Evolutionary conservation across 2,113 vertebrate genomes (phyloP), one percentile per base, ranked within the genome.

Genomic region (Neodon shergylaensis): DNA sequence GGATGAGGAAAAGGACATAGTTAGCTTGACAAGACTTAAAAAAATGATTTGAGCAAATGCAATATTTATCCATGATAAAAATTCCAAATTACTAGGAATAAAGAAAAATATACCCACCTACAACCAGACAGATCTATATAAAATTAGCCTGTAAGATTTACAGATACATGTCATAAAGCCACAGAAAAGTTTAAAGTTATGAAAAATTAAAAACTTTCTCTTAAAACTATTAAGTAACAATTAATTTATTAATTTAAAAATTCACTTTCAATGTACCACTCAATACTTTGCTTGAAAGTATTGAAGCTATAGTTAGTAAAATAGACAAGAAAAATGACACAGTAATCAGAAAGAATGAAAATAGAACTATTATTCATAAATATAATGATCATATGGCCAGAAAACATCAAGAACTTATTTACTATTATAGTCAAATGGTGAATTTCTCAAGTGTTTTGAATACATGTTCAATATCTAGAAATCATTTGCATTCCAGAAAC

Each of bases 21-120:
- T 47, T 73, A 85, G 65, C 92, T 85, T 81, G 42, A 85, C 84
- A 85, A 83, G 6, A 39, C 79, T 91, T 73, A 93, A 61, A 89
- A 94, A 95, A 84, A 73, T 24, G 5, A 70, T 70, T 90, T 92
- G 31, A 92, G 11, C 70, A 72, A 72, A 54, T 93, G 70, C 3
- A 73, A 42, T 13, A 73, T 26, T 89, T 79, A 65, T 2, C 6
- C 47, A 42, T 73, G 28, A 88, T 82, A 68, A 85, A 95, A 95
- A 81, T 26, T 58, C 13, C 1, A 72, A 92, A 76, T 68, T 26
- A 78, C 14, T 76, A 58, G 42, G 26, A 49, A 88, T 88, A 92
- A 6, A 78, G n/a, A 9, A 7, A 61, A 91, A 52, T 31, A 42
- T 26, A 13, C 76, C 94, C 49, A 88, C 36, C 13, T 95, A 65